Evolutionary conservation across 30 jellyfish, hydroid and myxozoan genomes (phyloP).

Genomic region (Rhopilema esculentum): DNA sequence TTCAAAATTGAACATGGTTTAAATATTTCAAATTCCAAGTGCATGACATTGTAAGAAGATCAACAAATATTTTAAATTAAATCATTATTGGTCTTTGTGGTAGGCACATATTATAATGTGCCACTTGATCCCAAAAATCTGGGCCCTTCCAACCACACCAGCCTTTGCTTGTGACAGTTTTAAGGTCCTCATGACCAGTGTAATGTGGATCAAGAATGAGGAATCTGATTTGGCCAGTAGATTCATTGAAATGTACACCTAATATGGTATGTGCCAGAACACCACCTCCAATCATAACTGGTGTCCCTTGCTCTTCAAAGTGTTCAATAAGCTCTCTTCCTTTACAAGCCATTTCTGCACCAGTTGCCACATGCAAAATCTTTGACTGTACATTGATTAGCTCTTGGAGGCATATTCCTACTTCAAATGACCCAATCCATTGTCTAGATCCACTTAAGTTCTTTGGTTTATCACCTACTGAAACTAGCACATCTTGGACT

Average conservation of each 20-base stretch:
- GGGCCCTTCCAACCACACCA: slow-evolving; percentile 99
- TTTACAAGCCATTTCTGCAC: slow-evolving; percentile 85
- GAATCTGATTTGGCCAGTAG: slow-evolving; percentile 77
- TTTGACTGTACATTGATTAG: slow-evolving; percentile 74
- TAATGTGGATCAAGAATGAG: slow-evolving; percentile 95
- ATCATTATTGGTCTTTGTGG: slow-evolving; percentile 89
- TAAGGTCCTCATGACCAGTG: slow-evolving; percentile 89
- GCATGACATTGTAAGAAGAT: too few relatives aligned
- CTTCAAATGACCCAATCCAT: slow-evolving; percentile 98
- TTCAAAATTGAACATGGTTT: too few relatives aligned
- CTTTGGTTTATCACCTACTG: slow-evolving; percentile 90
- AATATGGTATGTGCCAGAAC: slow-evolving; percentile 96
- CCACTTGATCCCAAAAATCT: slow-evolving; percentile 90
- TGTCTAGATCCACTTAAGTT: slow-evolving; percentile 83
- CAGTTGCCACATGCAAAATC: slow-evolving; percentile 80
- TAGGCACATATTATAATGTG: slow-evolving; percentile 92
- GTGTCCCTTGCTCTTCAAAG: slow-evolving; percentile 87
- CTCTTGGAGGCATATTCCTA: slow-evolving; percentile 77
- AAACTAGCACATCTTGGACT: slow-evolving; percentile 87
- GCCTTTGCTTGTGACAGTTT: slow-evolving; percentile 81
- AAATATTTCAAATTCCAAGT: too few relatives aligned
- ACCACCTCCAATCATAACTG: slow-evolving; percentile 99
- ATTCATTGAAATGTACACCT: slow-evolving; percentile 85
- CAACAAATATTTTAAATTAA: too few relatives aligned
- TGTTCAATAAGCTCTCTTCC: slow-evolving; percentile 91